These are phyloP conservation scores for Prolemur simus DNA, from an alignment of 2,113 vertebrate genomes.

Conservation along the genomic window DNA sequence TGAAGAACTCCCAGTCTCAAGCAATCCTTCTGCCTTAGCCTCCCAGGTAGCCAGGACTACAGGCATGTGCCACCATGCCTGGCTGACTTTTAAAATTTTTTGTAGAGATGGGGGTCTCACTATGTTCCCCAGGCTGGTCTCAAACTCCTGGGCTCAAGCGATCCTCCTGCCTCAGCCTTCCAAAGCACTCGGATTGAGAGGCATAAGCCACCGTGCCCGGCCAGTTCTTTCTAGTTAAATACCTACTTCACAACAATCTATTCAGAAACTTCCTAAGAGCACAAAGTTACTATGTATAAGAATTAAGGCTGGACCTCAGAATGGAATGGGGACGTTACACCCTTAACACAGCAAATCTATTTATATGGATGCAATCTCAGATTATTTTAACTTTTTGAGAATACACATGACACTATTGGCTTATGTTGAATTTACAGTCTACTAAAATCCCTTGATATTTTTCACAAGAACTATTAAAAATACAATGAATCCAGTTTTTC, in stretches of 20 bases:
- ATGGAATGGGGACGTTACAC: not conserved
- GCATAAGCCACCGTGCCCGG: no score
- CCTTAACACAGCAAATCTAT: not conserved
- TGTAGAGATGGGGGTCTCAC: no score
- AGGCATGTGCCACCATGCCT: no score
- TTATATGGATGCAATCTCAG: not conserved
- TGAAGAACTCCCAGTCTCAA: no score
- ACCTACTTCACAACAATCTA: not conserved
- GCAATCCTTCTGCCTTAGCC: no score
- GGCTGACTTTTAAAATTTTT: no score
- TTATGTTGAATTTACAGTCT: not conserved
- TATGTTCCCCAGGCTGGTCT: no score
- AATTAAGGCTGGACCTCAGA: not conserved
- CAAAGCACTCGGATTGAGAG: no score
- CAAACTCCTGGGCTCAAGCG: no score
- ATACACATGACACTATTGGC: not conserved
- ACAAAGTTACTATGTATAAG: not conserved
- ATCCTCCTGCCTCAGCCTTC: no score
- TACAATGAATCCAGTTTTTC: not conserved
- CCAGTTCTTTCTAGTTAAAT: not conserved
- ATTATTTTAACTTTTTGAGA: conserved; percentile 1
- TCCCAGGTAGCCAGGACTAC: no score
- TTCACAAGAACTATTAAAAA: not conserved
- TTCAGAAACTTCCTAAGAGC: not conserved
- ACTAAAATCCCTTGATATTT: not conserved